These are phyloP conservation scores for Papilio protenor DNA, from an alignment of 2,888 invertebrate species.

Conservation along the genomic window DNA sequence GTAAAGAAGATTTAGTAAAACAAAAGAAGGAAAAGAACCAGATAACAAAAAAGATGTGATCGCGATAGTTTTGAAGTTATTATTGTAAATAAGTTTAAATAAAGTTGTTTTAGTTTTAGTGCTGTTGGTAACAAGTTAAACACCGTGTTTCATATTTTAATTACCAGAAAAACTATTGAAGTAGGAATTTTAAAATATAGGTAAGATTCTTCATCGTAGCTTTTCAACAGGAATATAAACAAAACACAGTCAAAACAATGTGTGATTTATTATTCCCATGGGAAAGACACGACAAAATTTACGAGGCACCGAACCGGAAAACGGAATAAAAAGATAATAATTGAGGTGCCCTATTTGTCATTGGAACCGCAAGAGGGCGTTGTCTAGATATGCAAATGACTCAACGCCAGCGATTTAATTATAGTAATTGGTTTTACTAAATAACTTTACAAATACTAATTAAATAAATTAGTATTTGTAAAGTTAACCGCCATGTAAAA, in stretches of 20 bases:
- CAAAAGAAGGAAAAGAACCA: too few species aligned
- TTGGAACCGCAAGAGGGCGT: slow-evolving; percentile 20
- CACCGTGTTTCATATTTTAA: too few species aligned
- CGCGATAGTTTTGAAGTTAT: too few species aligned
- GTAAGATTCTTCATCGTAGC: too few species aligned
- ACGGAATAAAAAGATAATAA: slow-evolving; percentile 28
- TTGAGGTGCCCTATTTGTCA: slow-evolving; percentile 17
- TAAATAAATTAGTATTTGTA: neutral
- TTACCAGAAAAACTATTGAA: too few species aligned
- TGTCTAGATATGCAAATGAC: slow-evolving; percentile 16
- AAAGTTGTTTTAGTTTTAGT: too few species aligned
- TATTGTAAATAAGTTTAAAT: too few species aligned
- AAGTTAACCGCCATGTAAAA: neutral
- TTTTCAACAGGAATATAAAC: neutral
- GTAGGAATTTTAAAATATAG: too few species aligned
- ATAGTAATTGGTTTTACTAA: neutral
- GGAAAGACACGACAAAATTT: slow-evolving; percentile 25
- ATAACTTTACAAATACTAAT: too few species aligned
- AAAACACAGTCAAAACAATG: slow-evolving; percentile 18
- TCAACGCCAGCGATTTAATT: neutral
- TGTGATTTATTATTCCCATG: slow-evolving; percentile 27
- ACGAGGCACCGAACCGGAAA: slow-evolving; percentile 13
- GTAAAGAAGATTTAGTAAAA: too few species aligned
- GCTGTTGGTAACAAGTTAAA: too few species aligned
- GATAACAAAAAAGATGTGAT: too few species aligned